Conservation (phyloP, 1,140 invertebrate species). For the Drosophila burlai region DNA sequence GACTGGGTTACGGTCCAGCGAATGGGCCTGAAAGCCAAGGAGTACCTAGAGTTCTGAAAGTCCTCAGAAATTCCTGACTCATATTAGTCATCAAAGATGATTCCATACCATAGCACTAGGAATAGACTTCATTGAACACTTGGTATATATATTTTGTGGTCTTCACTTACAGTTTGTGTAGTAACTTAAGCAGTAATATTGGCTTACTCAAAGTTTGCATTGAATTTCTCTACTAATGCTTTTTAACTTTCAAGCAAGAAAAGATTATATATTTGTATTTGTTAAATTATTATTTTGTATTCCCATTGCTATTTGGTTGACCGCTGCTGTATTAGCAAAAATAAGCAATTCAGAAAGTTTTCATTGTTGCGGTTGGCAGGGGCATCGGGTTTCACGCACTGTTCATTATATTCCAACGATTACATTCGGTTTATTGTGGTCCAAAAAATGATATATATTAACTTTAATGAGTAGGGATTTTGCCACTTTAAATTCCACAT, state of each 20-base stretch:
- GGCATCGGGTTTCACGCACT: background rate
- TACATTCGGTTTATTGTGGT: constrained; percentile 6
- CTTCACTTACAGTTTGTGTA: too few species aligned
- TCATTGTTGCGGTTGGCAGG: constrained; percentile 6
- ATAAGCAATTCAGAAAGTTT: constrained; percentile 22
- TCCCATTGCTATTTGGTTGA: background rate
- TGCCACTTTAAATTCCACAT: background rate
- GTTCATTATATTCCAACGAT: constrained; percentile 11
- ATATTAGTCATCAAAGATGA: background rate
- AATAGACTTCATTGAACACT: too few species aligned
- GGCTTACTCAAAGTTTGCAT: background rate
- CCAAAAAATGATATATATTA: constrained; percentile 1
- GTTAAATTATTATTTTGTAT: background rate
- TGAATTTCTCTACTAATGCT: background rate
- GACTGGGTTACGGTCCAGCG: background rate
- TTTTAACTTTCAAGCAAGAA: too few species aligned
- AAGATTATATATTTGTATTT: background rate
- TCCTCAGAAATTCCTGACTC: background rate
- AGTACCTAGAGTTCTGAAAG: background rate
- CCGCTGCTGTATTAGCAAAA: background rate
- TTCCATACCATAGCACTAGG: too few species aligned
- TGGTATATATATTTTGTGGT: too few species aligned
- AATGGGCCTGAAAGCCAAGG: background rate
- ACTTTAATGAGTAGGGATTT: constrained; percentile 1
- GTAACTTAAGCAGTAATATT: too few species aligned